These are phyloP conservation scores for Sebastiscus albofasciatus DNA, from an alignment of 2,797 vertebrate genomes.

Conservation along the genomic window DNA sequence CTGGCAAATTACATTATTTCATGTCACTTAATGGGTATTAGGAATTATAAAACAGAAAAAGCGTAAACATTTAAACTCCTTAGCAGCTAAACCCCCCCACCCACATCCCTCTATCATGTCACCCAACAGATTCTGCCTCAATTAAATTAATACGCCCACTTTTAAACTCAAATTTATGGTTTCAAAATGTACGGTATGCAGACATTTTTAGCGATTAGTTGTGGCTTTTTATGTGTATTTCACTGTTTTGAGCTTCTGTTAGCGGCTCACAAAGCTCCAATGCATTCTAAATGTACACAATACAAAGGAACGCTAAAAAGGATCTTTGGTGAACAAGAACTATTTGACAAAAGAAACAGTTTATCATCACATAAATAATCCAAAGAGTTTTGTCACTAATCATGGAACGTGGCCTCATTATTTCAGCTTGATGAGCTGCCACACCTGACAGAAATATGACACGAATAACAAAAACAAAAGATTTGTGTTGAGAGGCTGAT, in stretches of 20 bases:
- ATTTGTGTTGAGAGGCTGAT: slow-evolving; percentile 68
- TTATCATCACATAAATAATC: slow-evolving; percentile 70
- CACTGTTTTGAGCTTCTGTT: background rate
- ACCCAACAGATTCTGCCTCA: slow-evolving; percentile 57
- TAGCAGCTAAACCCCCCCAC: slow-evolving; percentile 56
- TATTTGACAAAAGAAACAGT: slow-evolving; percentile 42
- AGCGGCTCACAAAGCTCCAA: background rate
- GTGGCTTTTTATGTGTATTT: background rate
- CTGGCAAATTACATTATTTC: slow-evolving; percentile 56
- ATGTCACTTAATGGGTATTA: slow-evolving; percentile 52
- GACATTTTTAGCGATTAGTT: slow-evolving; percentile 6
- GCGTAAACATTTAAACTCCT: slow-evolving; percentile 59
- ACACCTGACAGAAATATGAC: slow-evolving; percentile 82
- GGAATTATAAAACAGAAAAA: slow-evolving; percentile 47
- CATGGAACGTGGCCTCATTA: slow-evolving; percentile 81
- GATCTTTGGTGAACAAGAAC: slow-evolving; percentile 24
- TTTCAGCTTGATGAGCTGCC: slow-evolving; percentile 81
- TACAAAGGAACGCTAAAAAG: background rate
- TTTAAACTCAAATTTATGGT: slow-evolving; percentile 40
- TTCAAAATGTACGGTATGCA: slow-evolving; percentile 17
- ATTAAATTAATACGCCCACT: slow-evolving; percentile 65
- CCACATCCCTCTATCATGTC: slow-evolving; percentile 61
- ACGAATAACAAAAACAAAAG: slow-evolving; percentile 75
- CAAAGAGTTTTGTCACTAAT: slow-evolving; percentile 66
- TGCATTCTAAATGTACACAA: slow-evolving; percentile 20